These are phyloP conservation scores for Jordanella pulchra DNA, from an alignment of 2,797 vertebrate species.

Conservation along the genomic window DNA sequence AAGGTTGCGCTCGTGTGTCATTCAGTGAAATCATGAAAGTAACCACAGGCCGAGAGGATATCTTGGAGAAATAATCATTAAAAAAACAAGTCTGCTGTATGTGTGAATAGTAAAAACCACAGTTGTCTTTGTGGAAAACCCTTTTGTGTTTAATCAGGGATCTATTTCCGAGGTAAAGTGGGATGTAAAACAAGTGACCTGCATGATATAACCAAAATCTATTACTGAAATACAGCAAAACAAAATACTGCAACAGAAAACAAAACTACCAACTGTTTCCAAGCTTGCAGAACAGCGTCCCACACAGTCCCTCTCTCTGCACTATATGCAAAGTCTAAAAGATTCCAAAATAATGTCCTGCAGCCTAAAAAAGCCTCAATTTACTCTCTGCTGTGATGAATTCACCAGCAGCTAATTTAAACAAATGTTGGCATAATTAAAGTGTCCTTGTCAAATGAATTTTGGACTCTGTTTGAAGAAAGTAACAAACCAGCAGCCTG, in stretches of 20 bases:
- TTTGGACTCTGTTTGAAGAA: not conserved
- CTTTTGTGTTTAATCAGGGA: not conserved
- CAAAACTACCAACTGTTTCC: conserved; percentile 39
- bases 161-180: not conserved
- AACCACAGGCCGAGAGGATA: not conserved
- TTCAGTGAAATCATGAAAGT: conserved; percentile 7
- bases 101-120: not conserved
- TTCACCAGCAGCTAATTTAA: not conserved
- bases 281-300: conserved; percentile 16
- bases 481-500: not conserved
- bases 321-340: conserved; percentile 48
- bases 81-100: not conserved
- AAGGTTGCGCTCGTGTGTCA: not conserved
- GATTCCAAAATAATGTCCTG: conserved; percentile 39
- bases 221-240: not conserved
- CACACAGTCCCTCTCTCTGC: conserved; percentile 46
- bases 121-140: not conserved
- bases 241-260: conserved; percentile 27
- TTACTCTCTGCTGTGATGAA: conserved; percentile 4
- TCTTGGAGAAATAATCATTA: conserved; percentile 4
- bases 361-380: conserved; percentile 11
- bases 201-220: not conserved
- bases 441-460: not conserved
- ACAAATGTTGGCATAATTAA: not conserved
- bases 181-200: not conserved